Base-by-base conservation (phyloP, 2,888 invertebrate genomes). In the Alviniconcha strummeri region DNA sequence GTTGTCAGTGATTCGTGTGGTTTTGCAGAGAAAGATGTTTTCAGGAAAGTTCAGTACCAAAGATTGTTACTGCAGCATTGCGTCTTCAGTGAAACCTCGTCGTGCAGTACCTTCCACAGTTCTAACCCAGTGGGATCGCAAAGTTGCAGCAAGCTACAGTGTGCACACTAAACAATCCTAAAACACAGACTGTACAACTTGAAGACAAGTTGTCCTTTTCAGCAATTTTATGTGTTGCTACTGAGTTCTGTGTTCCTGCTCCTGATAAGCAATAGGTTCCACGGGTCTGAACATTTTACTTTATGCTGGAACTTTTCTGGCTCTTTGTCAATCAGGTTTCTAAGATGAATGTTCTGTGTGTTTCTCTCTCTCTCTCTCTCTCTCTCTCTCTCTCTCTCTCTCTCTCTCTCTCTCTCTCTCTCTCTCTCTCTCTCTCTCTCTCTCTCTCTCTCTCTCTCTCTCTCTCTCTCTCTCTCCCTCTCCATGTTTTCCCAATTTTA, bases 181-280 rank as follows among this genome's bases (percentile, higher is more conserved):
- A 36, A 36, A 36, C 36, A 36, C 36, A 36, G 36, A 36, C 36
- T 36, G 36, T 36, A 36, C 36, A 3, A 36, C 36, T 77, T 77
- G 19, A 9, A n/a, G 56, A 77, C 57, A 57, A 57, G 76, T 77
- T 77, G 19, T 77, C 64, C 9, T 64, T 57, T n/a, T 71, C 71
- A 19, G 57, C 76, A 77, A 57, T 77, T 36, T 77, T 57, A 56
- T 77, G 76, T 77, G 76, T 64, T 78, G 57, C 78, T 78, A 60
- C 78, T 60, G 60, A 78, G 64, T 36, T 52, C 57, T 78, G 64
- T 78, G 36, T 78, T 78, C 19, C 78, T 57, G 52, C 78, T 17
- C 56, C 15, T 78, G 76, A 76, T 56, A 57, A 78, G 78, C 78
- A 78, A 78, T 78, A 78, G 78, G 57, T 78, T 78, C 64, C 78